Evolutionary conservation across 2,888 invertebrate species (phyloP).

Genomic region (Drosophila greeni): DNA sequence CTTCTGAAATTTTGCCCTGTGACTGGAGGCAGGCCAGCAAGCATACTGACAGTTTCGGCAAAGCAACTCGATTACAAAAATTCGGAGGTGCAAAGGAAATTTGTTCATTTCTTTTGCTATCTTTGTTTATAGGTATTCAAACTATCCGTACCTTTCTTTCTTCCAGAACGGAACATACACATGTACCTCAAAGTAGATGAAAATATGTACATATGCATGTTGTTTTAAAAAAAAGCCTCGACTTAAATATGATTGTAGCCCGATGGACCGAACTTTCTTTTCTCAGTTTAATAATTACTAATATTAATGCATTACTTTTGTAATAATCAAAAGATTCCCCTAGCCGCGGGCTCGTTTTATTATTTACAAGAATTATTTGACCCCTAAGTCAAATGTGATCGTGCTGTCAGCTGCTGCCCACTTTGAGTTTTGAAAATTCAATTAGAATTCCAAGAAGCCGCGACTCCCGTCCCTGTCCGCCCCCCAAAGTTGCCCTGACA

Average conservation of each 20-base stretch:
- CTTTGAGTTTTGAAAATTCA: constrained; percentile 12
- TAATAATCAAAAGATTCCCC: neutral
- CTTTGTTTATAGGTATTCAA: too few species aligned
- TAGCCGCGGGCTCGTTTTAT: neutral
- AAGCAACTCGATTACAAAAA: constrained; percentile 8
- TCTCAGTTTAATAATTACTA: neutral
- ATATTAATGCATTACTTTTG: too few species aligned
- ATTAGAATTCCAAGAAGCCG: constrained; percentile 11
- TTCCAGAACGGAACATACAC: too few species aligned
- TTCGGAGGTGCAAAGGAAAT: neutral
- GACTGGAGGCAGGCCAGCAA: neutral
- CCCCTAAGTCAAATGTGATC: neutral
- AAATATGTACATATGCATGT: too few species aligned
- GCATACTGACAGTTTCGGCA: constrained; percentile 6
- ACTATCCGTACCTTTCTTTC: too few species aligned
- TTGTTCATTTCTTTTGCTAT: too few species aligned
- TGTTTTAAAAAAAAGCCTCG: neutral
- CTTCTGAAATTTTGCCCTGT: constrained; percentile 34
- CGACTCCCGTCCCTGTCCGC: neutral
- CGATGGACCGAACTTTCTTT: neutral
- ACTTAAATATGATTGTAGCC: neutral
- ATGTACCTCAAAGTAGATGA: too few species aligned
- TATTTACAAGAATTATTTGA: neutral
- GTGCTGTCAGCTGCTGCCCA: neutral
- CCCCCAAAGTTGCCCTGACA: neutral